phyloP scores from a whole-genome alignment of 2,797 vertebrate species.

The Lophotriccus pileatus region DNA sequence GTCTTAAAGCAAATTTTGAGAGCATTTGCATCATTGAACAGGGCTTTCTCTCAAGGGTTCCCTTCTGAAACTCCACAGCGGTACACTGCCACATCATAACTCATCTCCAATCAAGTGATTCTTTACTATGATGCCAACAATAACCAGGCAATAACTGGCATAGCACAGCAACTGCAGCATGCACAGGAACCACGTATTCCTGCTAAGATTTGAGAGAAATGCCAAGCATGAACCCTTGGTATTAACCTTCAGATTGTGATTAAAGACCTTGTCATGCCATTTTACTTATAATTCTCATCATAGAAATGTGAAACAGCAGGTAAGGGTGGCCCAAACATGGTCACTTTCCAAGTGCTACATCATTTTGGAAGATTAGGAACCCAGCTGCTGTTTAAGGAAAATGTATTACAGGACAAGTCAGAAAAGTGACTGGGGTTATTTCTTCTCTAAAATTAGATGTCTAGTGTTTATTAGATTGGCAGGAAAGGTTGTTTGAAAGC shows the following conservation, averaged over 20 bases:
- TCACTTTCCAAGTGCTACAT: constrained; percentile 4
- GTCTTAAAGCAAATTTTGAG: not conserved
- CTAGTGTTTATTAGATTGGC: not conserved
- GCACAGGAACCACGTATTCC: not conserved
- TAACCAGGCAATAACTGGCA: not conserved
- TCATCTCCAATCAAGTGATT: not conserved
- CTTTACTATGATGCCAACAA: not conserved
- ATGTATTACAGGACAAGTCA: not conserved
- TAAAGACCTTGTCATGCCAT: not conserved
- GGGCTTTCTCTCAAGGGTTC: not conserved
- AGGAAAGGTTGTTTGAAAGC: not conserved
- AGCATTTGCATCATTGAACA: not conserved
- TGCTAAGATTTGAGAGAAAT: not conserved
- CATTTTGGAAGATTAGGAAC: constrained; percentile 46
- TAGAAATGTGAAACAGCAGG: not conserved
- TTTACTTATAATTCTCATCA: not conserved
- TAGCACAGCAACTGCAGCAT: not conserved
- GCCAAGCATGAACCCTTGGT: not conserved
- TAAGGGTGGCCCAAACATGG: not conserved
- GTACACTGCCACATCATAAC: not conserved
- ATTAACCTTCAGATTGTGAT: constrained; percentile 5
- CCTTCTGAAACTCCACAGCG: not conserved
- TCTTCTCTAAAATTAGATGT: constrained; percentile 4
- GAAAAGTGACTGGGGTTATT: constrained; percentile 8
- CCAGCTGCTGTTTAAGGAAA: constrained; percentile 14